Evolutionary conservation across 2,888 invertebrate genomes (phyloP).

Genomic region (Leucoma salicis): DNA sequence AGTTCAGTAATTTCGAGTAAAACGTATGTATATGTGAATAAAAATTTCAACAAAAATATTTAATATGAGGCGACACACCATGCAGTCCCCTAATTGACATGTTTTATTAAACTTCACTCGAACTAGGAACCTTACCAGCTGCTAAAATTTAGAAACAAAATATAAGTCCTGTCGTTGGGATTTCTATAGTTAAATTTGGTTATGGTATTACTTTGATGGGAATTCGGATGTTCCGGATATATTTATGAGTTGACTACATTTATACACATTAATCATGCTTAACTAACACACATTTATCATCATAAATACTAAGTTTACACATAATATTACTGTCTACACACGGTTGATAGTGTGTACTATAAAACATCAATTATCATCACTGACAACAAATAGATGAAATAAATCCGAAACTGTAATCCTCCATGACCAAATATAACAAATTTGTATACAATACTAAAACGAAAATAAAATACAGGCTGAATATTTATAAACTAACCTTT

Average conservation of each 20-base stretch:
- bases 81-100: conserved; percentile 82
- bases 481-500: conserved; percentile 78
- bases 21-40: conserved; percentile 48
- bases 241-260: conserved; percentile 29
- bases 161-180: conserved; percentile 60
- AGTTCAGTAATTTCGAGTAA: conserved; percentile 36
- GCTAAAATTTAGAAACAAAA: conserved; percentile 78
- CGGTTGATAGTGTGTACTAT: conserved; percentile 8
- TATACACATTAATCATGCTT: conserved; percentile 23
- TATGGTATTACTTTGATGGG: conserved; percentile 43
- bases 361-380: no score
- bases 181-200: conserved; percentile 53
- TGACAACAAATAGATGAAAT: conserved; percentile 27
- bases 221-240: conserved; percentile 40
- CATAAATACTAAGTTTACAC: conserved; percentile 14
- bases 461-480: conserved; percentile 49
- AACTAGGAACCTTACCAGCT: conserved; percentile 83
- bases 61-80: conserved; percentile 73
- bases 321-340: conserved; percentile 1
- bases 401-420: conserved; percentile 44
- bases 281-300: conserved; percentile 21
- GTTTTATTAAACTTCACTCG: conserved; percentile 77
- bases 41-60: conserved; percentile 38
- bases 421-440: conserved; percentile 56
- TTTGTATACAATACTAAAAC: conserved; percentile 48